Base-by-base conservation (phyloP, 2,797 vertebrate species). In the Todus mexicanus region DNA sequence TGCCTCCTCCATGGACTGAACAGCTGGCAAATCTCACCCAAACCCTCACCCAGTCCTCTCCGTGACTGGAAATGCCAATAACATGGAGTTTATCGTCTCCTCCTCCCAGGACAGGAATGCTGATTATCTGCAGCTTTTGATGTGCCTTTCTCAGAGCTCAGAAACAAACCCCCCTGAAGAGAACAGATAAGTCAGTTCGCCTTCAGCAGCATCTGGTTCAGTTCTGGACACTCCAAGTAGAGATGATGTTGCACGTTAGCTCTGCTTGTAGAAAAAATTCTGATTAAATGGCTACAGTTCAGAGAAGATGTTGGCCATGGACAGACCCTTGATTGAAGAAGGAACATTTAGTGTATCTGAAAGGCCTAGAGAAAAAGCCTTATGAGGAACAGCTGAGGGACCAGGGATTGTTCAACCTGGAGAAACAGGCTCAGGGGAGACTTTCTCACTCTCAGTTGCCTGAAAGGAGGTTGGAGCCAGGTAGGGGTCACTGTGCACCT, bases 71-170 rank as follows among this genome's bases (percentile, higher is more conserved):
- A 79, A 54, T 54, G 27, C 33, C 57, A 83, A 1, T 13, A 43
- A 38, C 26, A 53, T 5, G 23, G 65, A 90, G 23, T 79, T 84
- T 79, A 59, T 59, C 76, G 63, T 56, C 38, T 79, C 50, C 33
- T 66, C 47, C 69, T 69, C 76, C 47, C 35, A 40, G 57, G 31
- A 61, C 4, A 22, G 25, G 65, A 82, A 87, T 6, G 33, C 8
- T 59, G 43, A 73, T 70, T 82, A 64, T 35, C 43, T 54, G 79
- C 61, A 90, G 72, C 51, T 83, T 93, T 35, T 66, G 43, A 38
- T 31, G 22, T 56, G 35, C 11, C 12, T 38, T 87, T 80, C 72
- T 85, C 47, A 71, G 50, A 61, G 64, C 29, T 73, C 59, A 45
- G 51, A 53, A 11, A 42, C 19, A 16, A 33, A 42, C 9, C n/a